Evolutionary conservation across 1,140 invertebrate species (phyloP), one percentile per base, ranked within the genome.

Genomic region (Wiebesia pumilae): DNA sequence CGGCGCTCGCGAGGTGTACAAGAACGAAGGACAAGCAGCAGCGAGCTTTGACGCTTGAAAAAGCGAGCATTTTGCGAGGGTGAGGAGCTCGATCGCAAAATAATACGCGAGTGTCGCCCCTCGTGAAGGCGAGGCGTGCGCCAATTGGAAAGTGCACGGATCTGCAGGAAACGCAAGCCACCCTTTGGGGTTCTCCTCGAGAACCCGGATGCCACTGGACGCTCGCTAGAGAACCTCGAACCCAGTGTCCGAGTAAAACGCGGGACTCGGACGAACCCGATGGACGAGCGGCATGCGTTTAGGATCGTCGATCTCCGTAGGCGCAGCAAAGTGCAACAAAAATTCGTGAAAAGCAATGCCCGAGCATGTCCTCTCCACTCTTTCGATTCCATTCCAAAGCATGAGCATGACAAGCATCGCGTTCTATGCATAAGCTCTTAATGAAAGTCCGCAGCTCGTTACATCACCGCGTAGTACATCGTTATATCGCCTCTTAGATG

Each of bases 391-490:
- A n/a, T n/a, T 87, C 88, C 82, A 87, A 90, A 90, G 92, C 92
- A 93, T 93, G 93, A 93, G 93, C 93, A 93, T 93, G 93, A 69
- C n/a, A 73, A 83, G 27, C 43, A 54, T n/a, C n/a, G 71, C 24
- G 62, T 67, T 30, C n/a, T 30, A 67, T 67, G n/a, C 62, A 69
- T 69, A 33, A 33, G 65, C 21, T 69, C 65, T 33, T 69, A 35
- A 0, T 30, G 33, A 69, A 24, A 7, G n/a, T 38, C 21, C 4
- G 38, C 71, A 43, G 24, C 71, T 27, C 24, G 21, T 62, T 62
- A 6, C 0, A 43, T n/a, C 77, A 54, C 47, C 77, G 43, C 77
- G 30, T 78, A 78, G 47, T 54, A 51, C 47, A 78, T 27, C n/a
- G n/a, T n/a, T n/a, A 27, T 27, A 38, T 58, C 9, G 43, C 67